A percentile compares a stretch with the other conserved stretches of the same genome.
Evolutionary conservation across 1,140 invertebrate species (phyloP).

Genomic region (Tribolium castaneum): DNA sequence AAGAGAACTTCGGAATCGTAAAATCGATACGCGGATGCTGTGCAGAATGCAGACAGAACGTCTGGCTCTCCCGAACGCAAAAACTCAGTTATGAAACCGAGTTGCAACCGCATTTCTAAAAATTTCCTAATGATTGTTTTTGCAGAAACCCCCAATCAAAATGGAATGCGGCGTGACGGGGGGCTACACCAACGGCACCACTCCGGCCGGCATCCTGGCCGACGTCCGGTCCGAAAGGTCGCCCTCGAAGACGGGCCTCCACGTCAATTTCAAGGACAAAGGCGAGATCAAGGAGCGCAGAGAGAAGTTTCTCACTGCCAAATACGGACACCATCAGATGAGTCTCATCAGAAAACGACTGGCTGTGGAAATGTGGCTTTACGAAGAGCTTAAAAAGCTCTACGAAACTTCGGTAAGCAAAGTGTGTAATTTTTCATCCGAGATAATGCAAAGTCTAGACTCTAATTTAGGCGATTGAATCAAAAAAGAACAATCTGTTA

Average conservation of each 20-base stretch:
- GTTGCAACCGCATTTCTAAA: neutral
- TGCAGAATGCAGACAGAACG: slow-evolving; percentile 20
- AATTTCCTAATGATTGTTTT: neutral
- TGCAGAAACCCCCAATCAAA: slow-evolving; percentile 37
- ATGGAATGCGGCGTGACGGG: slow-evolving; percentile 65
- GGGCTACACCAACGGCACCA: slow-evolving; percentile 61
- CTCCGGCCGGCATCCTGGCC: slow-evolving; percentile 64
- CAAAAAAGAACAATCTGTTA: too few species aligned
- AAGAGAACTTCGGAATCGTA: neutral
- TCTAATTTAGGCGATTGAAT: neutral
- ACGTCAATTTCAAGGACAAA: slow-evolving; percentile 90
- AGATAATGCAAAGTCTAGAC: neutral
- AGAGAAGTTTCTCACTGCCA: slow-evolving; percentile 95
- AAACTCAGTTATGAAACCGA: neutral
- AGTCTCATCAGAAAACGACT: slow-evolving; percentile 93
- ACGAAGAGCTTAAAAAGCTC: slow-evolving; percentile 91
- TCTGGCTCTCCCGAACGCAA: neutral
- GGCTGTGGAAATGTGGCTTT: slow-evolving; percentile 97
- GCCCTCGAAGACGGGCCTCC: slow-evolving; percentile 81
- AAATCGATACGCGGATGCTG: slow-evolving; percentile 13
- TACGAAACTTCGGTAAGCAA: slow-evolving; percentile 70
- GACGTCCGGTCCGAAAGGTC: slow-evolving; percentile 73
- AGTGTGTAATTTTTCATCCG: neutral
- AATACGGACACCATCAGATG: slow-evolving; percentile 98
- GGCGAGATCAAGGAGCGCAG: slow-evolving; percentile 84